Evolutionary conservation across 2,113 vertebrate species (phyloP), one percentile per base, ranked within the genome.

Genomic region (Neomonachus schauinslandi): DNA sequence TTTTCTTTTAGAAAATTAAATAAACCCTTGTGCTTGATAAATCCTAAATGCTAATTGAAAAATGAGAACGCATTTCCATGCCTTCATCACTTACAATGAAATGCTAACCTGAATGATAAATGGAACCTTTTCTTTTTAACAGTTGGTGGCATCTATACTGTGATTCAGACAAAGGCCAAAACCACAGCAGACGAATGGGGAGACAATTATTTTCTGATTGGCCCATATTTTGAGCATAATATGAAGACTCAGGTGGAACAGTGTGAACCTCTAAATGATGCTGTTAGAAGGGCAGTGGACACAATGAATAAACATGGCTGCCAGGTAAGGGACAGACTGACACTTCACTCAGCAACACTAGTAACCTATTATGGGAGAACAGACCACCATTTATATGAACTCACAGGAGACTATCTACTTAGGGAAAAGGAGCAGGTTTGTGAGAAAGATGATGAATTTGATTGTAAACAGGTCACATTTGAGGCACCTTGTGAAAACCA

Each of bases 131-230:
- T 24, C 94, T 97, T 96, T 96, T 91, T 93, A 96, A 49, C 98
- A 99, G 99, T 99, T 67, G 99, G 99, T 86, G 99, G 99, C 87
- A 99, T 99, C 98, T 99, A 99, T 98, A 99, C 99, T 0, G 99
- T 99, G 97, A 99, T 99, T 97, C 99, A 99, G 98, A 99, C 99
- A n/a, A 99, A 99, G 98, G 99, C 99, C 33, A 99, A 99, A 98
- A 99, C 99, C 83, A 99, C 99, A 0, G 99, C 98, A 72, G 99
- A 99, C 14, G 99, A 99, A 97, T 99, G 99, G 99, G 99, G 99
- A 0, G 99, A 99, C 91, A 99, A 99, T 94, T 99, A 99, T 96
- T 99, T 99, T 98, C 99, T 99, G 97, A 99, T 99, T 65, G 99
- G 99, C 18, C 99, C 99, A 0, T 99, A 99, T 97, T 99, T 99